phyloP scores from a whole-genome alignment of 1,140 invertebrate genomes.

The Meloidogyne chitwoodi region DNA sequence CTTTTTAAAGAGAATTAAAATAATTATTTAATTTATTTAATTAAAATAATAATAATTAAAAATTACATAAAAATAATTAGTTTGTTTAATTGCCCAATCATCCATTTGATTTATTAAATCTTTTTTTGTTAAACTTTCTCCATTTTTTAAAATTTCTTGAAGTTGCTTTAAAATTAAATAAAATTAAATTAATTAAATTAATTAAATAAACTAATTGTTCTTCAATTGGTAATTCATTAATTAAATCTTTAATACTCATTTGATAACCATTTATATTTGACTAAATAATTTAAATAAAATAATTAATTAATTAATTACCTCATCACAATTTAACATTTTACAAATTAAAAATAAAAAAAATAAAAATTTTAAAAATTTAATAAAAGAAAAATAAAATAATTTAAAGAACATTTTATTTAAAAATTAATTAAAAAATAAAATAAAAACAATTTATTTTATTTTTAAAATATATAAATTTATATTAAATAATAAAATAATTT shows the following conservation, averaged over 20 bases:
- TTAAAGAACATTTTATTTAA: too few relatives aligned
- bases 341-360: too few relatives aligned
- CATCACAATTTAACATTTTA: too few relatives aligned
- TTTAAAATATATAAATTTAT: too few relatives aligned
- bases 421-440: too few relatives aligned
- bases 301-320: neutral
- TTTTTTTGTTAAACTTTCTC: neutral
- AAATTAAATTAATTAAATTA: neutral
- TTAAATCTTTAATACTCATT: neutral
- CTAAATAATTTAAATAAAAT: neutral
- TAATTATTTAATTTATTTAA: too few relatives aligned
- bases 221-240: neutral
- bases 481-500: too few relatives aligned
- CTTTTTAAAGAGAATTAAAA: neutral
- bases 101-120: neutral
- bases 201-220: neutral
- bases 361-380: too few relatives aligned
- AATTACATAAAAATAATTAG: neutral
- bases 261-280: neutral
- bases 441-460: too few relatives aligned
- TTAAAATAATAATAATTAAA: neutral
- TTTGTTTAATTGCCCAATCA: neutral
- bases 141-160: neutral
- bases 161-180: neutral
- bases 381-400: too few relatives aligned